Evolutionary conservation across 2,888 invertebrate genomes (phyloP).

Genomic region (Atherix ibis): DNA sequence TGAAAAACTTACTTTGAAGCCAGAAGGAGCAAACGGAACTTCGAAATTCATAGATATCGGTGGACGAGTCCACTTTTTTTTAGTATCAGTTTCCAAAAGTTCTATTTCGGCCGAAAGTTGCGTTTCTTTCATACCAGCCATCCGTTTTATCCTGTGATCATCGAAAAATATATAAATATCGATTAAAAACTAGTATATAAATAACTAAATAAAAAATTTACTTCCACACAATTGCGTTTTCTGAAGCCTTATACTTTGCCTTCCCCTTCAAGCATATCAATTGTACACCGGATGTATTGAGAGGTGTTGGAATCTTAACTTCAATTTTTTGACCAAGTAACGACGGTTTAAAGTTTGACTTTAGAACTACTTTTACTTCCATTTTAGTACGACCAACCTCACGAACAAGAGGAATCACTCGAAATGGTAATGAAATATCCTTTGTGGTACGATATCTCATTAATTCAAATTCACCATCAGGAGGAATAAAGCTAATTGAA

Average conservation of each 20-base stretch:
- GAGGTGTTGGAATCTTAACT: slow-evolving; percentile 95
- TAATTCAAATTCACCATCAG: slow-evolving; percentile 98
- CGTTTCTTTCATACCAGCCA: slow-evolving; percentile 99
- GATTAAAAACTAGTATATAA: slow-evolving; percentile 1
- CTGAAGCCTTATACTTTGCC: slow-evolving; percentile 98
- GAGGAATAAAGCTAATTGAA: slow-evolving; percentile 99
- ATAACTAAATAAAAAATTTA: slow-evolving; percentile 34
- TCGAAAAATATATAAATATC: slow-evolving; percentile 5
- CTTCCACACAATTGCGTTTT: slow-evolving; percentile 97
- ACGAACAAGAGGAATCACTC: slow-evolving; percentile 94
- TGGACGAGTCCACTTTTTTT: slow-evolving; percentile 99
- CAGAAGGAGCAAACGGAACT: slow-evolving; percentile 98
- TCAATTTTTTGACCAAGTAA: slow-evolving; percentile 97
- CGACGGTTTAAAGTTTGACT: slow-evolving; percentile 98
- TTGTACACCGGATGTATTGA: slow-evolving; percentile 98
- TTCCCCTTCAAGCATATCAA: slow-evolving; percentile 98
- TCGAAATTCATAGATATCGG: slow-evolving; percentile 99
- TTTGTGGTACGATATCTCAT: slow-evolving; percentile 99
- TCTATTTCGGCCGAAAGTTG: slow-evolving; percentile 99
- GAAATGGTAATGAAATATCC: slow-evolving; percentile 98
- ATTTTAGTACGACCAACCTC: slow-evolving; percentile 98
- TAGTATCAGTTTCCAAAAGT: slow-evolving; percentile 92
- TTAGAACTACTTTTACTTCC: slow-evolving; percentile 99
- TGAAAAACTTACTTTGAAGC: slow-evolving; percentile 57
- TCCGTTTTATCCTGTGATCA: slow-evolving; percentile 58